phyloP scores from a whole-genome alignment of 2,113 vertebrate species.

The Phalacrocorax carbo region DNA sequence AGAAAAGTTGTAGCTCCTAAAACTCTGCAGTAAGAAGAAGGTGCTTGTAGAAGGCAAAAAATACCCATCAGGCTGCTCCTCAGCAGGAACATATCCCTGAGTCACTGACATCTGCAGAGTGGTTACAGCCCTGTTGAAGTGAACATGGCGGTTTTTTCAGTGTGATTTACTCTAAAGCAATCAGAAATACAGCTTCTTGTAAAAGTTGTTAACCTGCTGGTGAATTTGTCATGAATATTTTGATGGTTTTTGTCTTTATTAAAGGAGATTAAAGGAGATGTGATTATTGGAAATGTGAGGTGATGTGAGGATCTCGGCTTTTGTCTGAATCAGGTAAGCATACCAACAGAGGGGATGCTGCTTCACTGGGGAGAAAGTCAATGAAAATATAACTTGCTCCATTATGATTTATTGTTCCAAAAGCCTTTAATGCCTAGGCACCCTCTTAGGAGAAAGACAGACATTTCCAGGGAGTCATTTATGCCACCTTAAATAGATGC shows the following conservation, averaged over 20 bases:
- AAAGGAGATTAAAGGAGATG: background rate
- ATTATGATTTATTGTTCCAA: background rate
- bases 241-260: background rate
- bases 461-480: background rate
- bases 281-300: background rate
- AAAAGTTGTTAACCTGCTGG: background rate
- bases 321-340: background rate
- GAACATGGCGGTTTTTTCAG: background rate
- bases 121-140: background rate
- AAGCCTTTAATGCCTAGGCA: background rate
- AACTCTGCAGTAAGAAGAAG: background rate
- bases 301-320: background rate
- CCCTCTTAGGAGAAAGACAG: background rate
- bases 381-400: background rate
- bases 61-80: background rate
- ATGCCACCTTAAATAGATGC: constrained; percentile 9
- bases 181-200: background rate
- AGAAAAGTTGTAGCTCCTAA: background rate
- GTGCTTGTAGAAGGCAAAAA: background rate
- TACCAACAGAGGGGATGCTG: background rate
- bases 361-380: background rate
- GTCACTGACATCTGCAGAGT: background rate
- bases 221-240: background rate
- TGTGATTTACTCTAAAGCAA: background rate
- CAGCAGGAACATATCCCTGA: background rate